A percentile compares a stretch with the other conserved stretches of the same genome.
phyloP scores from a whole-genome alignment of 2,113 vertebrate species.

The Dunckerocampus dactyliophorus region DNA sequence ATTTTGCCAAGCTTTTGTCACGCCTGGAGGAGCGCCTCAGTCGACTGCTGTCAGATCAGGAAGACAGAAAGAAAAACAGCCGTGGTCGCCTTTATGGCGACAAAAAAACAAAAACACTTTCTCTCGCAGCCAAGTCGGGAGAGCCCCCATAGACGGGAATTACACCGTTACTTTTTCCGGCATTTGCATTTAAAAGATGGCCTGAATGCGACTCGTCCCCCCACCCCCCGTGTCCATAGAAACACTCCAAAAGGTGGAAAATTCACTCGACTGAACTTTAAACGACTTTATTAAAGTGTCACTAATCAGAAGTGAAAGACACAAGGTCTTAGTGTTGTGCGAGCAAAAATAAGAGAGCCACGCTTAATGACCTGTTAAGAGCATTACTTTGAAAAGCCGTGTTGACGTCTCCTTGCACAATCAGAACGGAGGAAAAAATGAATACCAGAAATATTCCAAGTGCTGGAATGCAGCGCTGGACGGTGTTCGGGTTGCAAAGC shows the following conservation, averaged over 20 bases:
- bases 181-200: constrained; percentile 97
- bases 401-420: constrained; percentile 65
- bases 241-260: constrained; percentile 95
- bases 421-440: constrained; percentile 63
- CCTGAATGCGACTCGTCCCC: constrained; percentile 84
- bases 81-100: constrained; percentile 64
- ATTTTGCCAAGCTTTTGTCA: constrained; percentile 86
- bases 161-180: constrained; percentile 81
- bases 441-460: constrained; percentile 69
- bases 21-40: constrained; percentile 79
- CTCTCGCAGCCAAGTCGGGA: constrained; percentile 70
- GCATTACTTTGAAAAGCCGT: constrained; percentile 77
- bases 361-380: constrained; percentile 82
- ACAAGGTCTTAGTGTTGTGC: constrained; percentile 86
- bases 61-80: constrained; percentile 77
- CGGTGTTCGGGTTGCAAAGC: no score
- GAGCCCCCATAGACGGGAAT: constrained; percentile 79
- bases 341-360: constrained; percentile 65
- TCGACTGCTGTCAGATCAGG: constrained; percentile 83
- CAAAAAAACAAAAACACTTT: constrained; percentile 65
- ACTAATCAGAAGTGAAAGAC: constrained; percentile 94
- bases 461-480: constrained; percentile 17
- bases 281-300: constrained; percentile 99
- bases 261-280: constrained; percentile 97
- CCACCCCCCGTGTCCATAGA: constrained; percentile 85